Conservation (phyloP, 2,888 invertebrate genomes). For the Apeira syringaria region DNA sequence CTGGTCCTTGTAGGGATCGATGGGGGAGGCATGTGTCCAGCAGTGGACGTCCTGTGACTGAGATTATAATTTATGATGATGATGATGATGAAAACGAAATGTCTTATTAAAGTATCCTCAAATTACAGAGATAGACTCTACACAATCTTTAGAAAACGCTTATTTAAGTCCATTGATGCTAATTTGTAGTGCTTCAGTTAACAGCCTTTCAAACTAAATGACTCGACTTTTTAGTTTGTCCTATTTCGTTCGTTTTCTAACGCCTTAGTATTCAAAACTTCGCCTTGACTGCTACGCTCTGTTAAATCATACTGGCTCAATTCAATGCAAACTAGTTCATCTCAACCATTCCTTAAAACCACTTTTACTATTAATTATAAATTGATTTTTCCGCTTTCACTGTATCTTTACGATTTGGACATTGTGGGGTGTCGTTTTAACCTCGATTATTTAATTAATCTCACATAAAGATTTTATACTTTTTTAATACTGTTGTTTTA, state of each 20-base stretch:
- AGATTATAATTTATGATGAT: too few species aligned
- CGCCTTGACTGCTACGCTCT: constrained; percentile 28
- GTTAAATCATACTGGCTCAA: constrained; percentile 18
- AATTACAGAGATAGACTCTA: too few species aligned
- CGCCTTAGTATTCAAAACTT: constrained; percentile 5
- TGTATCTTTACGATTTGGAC: constrained; percentile 28
- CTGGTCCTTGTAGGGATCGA: too few species aligned
- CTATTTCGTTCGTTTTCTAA: constrained; percentile 10
- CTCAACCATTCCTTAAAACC: constrained; percentile 46
- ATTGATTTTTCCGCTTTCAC: constrained; percentile 54
- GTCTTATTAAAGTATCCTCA: too few species aligned
- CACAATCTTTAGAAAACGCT: too few species aligned
- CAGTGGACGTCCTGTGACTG: too few species aligned
- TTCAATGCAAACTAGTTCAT: constrained; percentile 39
- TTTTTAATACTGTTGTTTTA: constrained; percentile 14
- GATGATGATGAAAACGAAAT: too few species aligned
- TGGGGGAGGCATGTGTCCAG: too few species aligned
- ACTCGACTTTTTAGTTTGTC: too few species aligned
- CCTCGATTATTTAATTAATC: constrained; percentile 23
- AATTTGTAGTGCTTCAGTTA: too few species aligned
- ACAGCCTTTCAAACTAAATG: too few species aligned
- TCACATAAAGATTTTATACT: constrained; percentile 9
- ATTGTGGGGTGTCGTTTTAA: constrained; percentile 24
- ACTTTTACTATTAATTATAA: constrained; percentile 48
- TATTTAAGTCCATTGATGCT: too few species aligned